Evolutionary conservation across 2,113 vertebrate genomes (phyloP).

Genomic region (Paratilapia polleni): DNA sequence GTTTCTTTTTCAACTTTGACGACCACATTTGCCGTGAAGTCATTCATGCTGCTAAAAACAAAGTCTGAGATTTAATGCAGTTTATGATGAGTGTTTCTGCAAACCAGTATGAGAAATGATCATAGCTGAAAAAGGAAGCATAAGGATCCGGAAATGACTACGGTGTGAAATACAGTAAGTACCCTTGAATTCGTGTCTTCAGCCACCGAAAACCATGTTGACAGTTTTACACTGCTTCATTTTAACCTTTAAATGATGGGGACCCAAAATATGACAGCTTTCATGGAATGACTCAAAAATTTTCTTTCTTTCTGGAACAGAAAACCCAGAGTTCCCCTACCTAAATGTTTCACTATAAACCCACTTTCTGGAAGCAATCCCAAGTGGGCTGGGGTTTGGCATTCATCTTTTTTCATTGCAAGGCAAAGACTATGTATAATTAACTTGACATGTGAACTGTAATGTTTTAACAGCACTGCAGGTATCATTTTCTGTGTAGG

Average conservation of each 20-base stretch:
- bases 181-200: too few species aligned
- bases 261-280: too few species aligned
- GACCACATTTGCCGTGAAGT: background rate
- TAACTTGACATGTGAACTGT: background rate
- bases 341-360: background rate
- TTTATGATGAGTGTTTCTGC: background rate
- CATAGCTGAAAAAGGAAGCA: background rate
- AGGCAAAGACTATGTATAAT: background rate
- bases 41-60: background rate
- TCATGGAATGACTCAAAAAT: too few species aligned
- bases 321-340: background rate
- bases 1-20: background rate
- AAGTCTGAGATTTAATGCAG: background rate
- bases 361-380: background rate
- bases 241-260: too few species aligned
- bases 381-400: background rate
- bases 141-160: background rate
- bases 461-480: background rate
- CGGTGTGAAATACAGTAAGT: fast-evolving
- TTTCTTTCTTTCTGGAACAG: too few species aligned
- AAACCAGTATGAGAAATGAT: too few species aligned
- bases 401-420: background rate
- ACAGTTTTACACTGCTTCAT: too few species aligned
- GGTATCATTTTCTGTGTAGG: background rate
- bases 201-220: too few species aligned